phyloP scores from a whole-genome alignment of 2,797 vertebrate genomes.

The Naso thynnoides region DNA sequence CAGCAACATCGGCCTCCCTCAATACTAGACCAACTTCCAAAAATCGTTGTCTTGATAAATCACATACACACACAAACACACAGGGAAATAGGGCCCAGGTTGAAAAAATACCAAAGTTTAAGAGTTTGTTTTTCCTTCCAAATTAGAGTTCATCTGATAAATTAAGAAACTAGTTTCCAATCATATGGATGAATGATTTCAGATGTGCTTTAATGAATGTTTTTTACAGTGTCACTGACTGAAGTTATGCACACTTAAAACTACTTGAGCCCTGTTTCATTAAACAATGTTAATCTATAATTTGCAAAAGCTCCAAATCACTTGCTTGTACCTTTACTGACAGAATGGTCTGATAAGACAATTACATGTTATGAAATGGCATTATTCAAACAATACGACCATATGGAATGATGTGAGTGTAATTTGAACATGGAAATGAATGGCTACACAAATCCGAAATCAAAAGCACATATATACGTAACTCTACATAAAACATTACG shows the following conservation, averaged over 20 bases:
- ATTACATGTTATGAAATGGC: constrained; percentile 65
- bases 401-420: constrained; percentile 46
- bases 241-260: constrained; percentile 83
- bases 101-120: no score
- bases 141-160: not conserved
- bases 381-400: constrained; percentile 54
- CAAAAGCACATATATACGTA: constrained; percentile 74
- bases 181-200: not conserved
- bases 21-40: no score
- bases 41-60: no score
- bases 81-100: no score
- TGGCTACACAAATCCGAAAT: constrained; percentile 71
- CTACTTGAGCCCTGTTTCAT: constrained; percentile 14
- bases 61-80: no score
- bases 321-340: constrained; percentile 46
- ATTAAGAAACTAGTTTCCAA: not conserved
- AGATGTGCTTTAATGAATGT: constrained; percentile 31
- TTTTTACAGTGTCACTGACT: constrained; percentile 82
- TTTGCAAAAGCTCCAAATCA: constrained; percentile 52
- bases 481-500: constrained; percentile 68
- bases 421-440: constrained; percentile 66
- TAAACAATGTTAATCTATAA: constrained; percentile 15
- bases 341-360: constrained; percentile 62
- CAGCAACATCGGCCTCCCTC: no score
- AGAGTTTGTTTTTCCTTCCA: not conserved